Conservation (phyloP, 2,888 invertebrate species). For the Sturmia bella region DNA sequence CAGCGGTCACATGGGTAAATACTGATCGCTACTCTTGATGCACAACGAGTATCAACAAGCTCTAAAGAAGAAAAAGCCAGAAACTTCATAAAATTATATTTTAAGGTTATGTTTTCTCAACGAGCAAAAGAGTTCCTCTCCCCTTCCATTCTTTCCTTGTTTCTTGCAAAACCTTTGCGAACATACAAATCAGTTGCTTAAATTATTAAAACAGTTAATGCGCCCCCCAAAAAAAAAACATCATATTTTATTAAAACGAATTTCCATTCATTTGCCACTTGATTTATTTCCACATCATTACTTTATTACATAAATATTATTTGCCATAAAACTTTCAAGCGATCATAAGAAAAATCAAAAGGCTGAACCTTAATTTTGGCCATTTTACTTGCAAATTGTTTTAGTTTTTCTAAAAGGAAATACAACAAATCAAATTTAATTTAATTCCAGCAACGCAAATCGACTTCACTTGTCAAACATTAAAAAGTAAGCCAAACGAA, state of each 20-base stretch:
- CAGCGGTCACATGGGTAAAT: too few relatives aligned
- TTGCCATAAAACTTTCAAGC: constrained; percentile 5
- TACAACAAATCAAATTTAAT: constrained; percentile 43
- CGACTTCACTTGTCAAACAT: constrained; percentile 16
- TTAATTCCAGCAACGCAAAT: constrained; percentile 28
- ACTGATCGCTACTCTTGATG: too few relatives aligned
- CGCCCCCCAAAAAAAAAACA: too few relatives aligned
- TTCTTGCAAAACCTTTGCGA: too few relatives aligned
- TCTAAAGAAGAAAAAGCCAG: too few relatives aligned
- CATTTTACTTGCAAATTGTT: constrained; percentile 42
- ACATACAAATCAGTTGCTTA: too few relatives aligned
- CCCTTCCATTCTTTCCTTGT: too few relatives aligned
- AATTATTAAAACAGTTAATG: too few relatives aligned
- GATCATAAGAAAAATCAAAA: background rate
- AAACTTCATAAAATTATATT: too few relatives aligned
- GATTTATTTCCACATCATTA: constrained; percentile 25
- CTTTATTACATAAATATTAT: constrained; percentile 29
- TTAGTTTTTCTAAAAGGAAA: constrained; percentile 36
- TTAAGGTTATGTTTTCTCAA: too few relatives aligned
- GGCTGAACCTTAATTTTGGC: constrained; percentile 27
- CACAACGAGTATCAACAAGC: too few relatives aligned
- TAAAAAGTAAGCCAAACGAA: constrained; percentile 13
- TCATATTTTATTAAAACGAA: background rate
- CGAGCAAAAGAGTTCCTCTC: too few relatives aligned
- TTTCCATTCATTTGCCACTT: constrained; percentile 4